Conservation (phyloP, 2,797 vertebrate genomes). For the Chelmon rostratus region DNA sequence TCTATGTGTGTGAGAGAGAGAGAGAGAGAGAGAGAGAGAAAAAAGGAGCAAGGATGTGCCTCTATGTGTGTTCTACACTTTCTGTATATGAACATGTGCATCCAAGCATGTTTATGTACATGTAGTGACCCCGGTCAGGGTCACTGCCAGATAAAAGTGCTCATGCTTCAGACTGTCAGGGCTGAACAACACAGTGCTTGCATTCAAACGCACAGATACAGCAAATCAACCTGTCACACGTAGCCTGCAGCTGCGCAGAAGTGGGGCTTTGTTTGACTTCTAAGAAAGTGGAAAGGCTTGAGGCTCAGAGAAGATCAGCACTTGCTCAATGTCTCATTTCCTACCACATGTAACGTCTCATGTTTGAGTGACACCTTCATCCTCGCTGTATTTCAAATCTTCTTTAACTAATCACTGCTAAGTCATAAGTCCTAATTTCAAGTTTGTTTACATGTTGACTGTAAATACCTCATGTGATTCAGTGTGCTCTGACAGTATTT, state of each 20-base stretch:
- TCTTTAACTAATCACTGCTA: slow-evolving; percentile 70
- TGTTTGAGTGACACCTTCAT: slow-evolving; percentile 73
- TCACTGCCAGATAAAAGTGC: slow-evolving; percentile 46
- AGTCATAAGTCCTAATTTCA: slow-evolving; percentile 64
- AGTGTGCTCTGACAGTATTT: slow-evolving; percentile 46
- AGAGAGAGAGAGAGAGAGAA: not conserved
- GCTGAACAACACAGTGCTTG: slow-evolving; percentile 21
- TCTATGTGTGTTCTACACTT: slow-evolving; percentile 33
- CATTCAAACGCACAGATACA: slow-evolving; percentile 35
- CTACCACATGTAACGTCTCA: slow-evolving; percentile 27
- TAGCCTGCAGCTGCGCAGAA: slow-evolving; percentile 40
- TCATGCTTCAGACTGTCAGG: slow-evolving; percentile 18
- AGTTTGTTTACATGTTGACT: slow-evolving; percentile 72
- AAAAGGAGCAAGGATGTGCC: slow-evolving; percentile 38
- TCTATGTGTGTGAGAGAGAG: not conserved
- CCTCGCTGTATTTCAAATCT: slow-evolving; percentile 71
- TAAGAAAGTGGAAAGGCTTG: slow-evolving; percentile 55
- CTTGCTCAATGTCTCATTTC: slow-evolving; percentile 62
- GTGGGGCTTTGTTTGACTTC: slow-evolving; percentile 62
- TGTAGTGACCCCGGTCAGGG: slow-evolving; percentile 45
- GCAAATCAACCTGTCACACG: slow-evolving; percentile 43
- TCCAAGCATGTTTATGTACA: slow-evolving; percentile 27
- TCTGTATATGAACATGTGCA: slow-evolving; percentile 33
- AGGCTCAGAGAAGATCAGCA: slow-evolving; percentile 63
- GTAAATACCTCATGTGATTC: slow-evolving; percentile 58